Percentiles rank a stretch among this genome's conserved stretches.
phyloP scores from a whole-genome alignment of 1,140 invertebrate species.

The Periplaneta americana region DNA sequence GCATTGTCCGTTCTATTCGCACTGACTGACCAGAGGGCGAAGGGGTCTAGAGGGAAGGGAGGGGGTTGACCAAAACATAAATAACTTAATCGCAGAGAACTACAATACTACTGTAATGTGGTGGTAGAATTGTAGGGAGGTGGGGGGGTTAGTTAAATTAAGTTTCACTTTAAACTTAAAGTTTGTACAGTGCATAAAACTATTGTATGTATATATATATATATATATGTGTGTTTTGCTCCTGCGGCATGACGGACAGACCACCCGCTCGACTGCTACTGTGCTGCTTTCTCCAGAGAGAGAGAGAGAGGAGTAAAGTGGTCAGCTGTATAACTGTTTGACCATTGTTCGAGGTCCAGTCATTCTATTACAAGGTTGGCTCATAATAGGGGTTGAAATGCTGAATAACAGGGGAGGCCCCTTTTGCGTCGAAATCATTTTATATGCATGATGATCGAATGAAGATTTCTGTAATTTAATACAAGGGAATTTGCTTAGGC shows the following conservation, averaged over 20 bases:
- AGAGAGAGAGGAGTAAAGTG: background rate
- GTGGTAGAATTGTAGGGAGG: background rate
- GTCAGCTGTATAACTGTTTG: background rate
- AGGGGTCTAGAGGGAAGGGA: background rate
- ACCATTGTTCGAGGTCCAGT: background rate
- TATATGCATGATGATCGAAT: background rate
- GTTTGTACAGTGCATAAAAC: background rate
- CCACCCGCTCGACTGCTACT: background rate
- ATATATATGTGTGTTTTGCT: too few relatives aligned
- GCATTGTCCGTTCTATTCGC: background rate
- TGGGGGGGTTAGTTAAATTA: background rate
- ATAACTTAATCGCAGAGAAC: background rate
- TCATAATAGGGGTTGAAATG: background rate
- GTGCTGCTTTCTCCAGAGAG: background rate
- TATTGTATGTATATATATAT: background rate
- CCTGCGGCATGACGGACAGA: background rate
- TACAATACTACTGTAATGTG: background rate
- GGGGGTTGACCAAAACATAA: background rate
- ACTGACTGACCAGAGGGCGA: background rate
- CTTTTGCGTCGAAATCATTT: background rate
- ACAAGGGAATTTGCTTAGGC: background rate
- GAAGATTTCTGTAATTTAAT: background rate
- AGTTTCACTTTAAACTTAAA: background rate
- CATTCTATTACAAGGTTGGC: background rate
- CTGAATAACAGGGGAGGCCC: background rate